Evolutionary conservation across 2,888 invertebrate species (phyloP), one percentile per base, ranked within the genome.

Genomic region (Actias luna): DNA sequence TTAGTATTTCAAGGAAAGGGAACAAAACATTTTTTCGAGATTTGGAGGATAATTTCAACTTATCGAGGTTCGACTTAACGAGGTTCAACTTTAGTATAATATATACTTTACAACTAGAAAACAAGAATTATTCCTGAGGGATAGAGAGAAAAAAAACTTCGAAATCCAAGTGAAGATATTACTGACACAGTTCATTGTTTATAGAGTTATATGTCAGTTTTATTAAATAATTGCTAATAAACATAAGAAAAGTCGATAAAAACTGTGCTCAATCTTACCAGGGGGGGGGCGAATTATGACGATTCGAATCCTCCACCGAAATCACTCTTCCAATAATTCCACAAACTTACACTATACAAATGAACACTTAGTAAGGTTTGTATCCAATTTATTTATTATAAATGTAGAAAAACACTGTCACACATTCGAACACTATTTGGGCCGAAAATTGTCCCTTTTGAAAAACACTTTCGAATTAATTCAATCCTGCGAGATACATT

Each of bases 401-500:
- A 55, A 55, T n/a, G 55, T 50, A 29, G n/a, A 55, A 55, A 55
- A 55, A n/a, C 29, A 55, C 7, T 29, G 46, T 25, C 46, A 50
- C 10, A 50, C 46, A 22, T 25, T 50, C 29, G n/a, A 22, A 16
- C 14, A 55, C 16, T 29, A 29, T n/a, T 55, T 55, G 29, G 55
- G 55, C 55, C 29, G 14, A 18, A 55, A 14, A 55, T n/a, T 29
- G 29, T 55, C 7, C 29, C n/a, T 29, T 46, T 46, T 50, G 0
- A 29, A 16, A 8, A 16, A 55, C 29, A n/a, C n/a, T n/a, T n/a
- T n/a, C 7, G 16, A 1, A 8, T 16, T 29, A 16, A 55, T 8
- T 63, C 65, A 65, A 63, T 74, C 73, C 57, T 66, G 73, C 16
- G 68, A 66, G 33, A 80, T 76, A 1, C 78, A 69, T 64, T 83